Conservation (phyloP, 2,888 invertebrate genomes). For the Drosophila borealis region DNA sequence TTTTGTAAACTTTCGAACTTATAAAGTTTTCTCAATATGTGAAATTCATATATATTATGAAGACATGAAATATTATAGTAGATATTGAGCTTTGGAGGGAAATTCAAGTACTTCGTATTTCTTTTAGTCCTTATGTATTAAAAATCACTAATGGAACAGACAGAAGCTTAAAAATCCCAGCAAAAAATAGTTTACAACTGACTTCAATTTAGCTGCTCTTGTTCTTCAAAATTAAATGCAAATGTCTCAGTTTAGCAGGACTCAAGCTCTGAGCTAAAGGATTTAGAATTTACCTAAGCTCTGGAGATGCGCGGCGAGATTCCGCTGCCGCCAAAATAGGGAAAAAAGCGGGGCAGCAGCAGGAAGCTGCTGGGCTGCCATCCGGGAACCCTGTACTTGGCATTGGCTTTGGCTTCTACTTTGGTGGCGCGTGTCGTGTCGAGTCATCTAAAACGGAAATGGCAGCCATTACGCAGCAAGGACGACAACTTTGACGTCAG, state of each 20-base stretch:
- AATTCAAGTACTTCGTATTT: too few species aligned
- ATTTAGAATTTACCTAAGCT: constrained; percentile 64
- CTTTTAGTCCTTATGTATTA: not conserved
- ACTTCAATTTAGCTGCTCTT: constrained; percentile 15
- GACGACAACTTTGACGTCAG: constrained; percentile 65
- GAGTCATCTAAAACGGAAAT: constrained; percentile 67
- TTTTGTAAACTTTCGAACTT: too few species aligned
- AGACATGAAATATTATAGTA: too few species aligned
- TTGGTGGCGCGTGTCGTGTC: constrained; percentile 57
- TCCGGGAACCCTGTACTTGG: constrained; percentile 23
- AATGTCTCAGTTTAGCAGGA: constrained; percentile 58
- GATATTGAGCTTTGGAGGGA: too few species aligned
- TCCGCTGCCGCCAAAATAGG: constrained; percentile 6
- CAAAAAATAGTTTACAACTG: constrained; percentile 14
- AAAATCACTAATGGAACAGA: not conserved
- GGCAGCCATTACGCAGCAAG: constrained; percentile 69
- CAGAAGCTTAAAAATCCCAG: not conserved
- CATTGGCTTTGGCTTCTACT: constrained; percentile 30
- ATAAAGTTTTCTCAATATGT: too few species aligned
- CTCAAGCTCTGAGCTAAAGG: constrained; percentile 49
- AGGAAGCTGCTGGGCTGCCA: constrained; percentile 10
- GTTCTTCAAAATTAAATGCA: constrained; percentile 45
- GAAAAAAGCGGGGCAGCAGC: constrained; percentile 4
- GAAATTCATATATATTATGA: too few species aligned
- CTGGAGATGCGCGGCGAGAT: constrained; percentile 43